A percentile compares a stretch with the other conserved stretches of the same genome.
Evolutionary conservation across 2,888 invertebrate genomes (phyloP).

Genomic region (Netelia inedita): DNA sequence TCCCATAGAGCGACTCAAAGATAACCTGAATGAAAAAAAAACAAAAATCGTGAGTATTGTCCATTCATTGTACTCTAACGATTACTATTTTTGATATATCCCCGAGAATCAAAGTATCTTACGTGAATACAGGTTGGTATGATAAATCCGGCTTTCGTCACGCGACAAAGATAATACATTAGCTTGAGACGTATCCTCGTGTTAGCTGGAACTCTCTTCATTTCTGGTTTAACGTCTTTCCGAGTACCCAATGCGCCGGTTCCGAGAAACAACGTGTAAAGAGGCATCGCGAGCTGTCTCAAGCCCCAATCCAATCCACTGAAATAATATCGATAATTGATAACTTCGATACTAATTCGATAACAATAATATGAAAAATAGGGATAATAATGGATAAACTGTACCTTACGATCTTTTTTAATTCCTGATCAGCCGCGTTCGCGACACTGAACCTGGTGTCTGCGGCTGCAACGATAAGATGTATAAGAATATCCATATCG

Average conservation of each 20-base stretch:
- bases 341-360: not conserved
- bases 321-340: conserved; percentile 29
- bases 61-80: not conserved
- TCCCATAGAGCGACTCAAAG: conserved; percentile 95
- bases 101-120: conserved; percentile 49
- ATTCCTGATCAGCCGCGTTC: conserved; percentile 93
- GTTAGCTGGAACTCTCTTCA: conserved; percentile 92
- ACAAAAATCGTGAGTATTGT: not conserved
- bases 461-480: conserved; percentile 94
- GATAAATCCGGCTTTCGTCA: conserved; percentile 90
- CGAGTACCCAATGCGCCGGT: conserved; percentile 86
- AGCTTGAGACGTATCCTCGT: conserved; percentile 94
- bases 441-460: conserved; percentile 96
- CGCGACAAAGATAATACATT: conserved; percentile 92
- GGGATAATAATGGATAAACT: conserved; percentile 51
- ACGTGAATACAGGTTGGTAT: conserved; percentile 94
- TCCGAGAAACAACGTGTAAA: conserved; percentile 93
- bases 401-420: conserved; percentile 92
- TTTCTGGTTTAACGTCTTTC: conserved; percentile 87
- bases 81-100: not conserved
- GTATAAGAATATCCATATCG: conserved; percentile 90
- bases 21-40: conserved; percentile 87
- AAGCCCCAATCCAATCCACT: conserved; percentile 93
- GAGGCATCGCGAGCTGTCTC: conserved; percentile 89
- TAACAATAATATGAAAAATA: conserved; percentile 20